phyloP scores from a whole-genome alignment of 2,888 invertebrate genomes.

The Hirtodrosophila trivittata region DNA sequence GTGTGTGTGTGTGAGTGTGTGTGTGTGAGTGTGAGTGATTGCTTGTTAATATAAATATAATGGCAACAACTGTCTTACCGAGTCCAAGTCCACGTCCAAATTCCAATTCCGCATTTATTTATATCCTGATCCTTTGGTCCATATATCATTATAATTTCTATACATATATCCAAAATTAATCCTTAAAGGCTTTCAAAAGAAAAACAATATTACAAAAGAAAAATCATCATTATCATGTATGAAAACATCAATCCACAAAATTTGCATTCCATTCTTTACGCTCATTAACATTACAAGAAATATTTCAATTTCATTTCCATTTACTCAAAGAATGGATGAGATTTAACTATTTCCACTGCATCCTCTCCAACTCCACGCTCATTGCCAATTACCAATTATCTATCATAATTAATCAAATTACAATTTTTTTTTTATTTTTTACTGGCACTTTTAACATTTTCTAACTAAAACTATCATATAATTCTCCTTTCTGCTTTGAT shows the following conservation, averaged over 20 bases:
- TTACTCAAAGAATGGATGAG: constrained; percentile 18
- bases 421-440: constrained; percentile 16
- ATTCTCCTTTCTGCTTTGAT: constrained; percentile 10
- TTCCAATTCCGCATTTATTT: constrained; percentile 35
- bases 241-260: constrained; percentile 12
- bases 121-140: constrained; percentile 8
- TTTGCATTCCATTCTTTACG: constrained; percentile 35
- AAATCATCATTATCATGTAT: background rate
- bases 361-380: constrained; percentile 62
- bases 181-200: too few relatives aligned
- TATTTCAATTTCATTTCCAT: constrained; percentile 49
- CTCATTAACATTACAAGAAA: constrained; percentile 52
- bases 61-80: too few relatives aligned
- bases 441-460: too few relatives aligned
- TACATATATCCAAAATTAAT: constrained; percentile 23
- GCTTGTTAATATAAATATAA: constrained; percentile 12
- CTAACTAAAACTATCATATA: too few relatives aligned
- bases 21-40: constrained; percentile 9
- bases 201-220: too few relatives aligned
- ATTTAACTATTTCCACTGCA: constrained; percentile 57
- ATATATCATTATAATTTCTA: constrained; percentile 10
- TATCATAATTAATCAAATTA: constrained; percentile 9
- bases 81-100: constrained; percentile 1
- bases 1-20: constrained; percentile 12
- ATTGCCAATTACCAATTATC: constrained; percentile 26